Conservation (phyloP, 2,888 invertebrate species). For the Oxyteleia sp. region DNA sequence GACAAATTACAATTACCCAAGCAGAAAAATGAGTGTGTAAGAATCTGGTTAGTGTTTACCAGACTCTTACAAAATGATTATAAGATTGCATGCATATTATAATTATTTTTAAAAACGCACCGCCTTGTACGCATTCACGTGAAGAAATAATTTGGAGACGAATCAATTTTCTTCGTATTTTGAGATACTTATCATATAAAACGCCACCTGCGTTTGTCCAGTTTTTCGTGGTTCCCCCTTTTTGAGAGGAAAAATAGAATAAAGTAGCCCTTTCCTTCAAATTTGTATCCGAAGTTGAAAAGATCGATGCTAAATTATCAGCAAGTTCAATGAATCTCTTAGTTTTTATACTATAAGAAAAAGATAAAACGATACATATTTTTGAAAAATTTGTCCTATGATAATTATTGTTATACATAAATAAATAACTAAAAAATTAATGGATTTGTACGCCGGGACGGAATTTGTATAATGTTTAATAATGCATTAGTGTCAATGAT, state of each 20-base stretch:
- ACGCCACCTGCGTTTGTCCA: conserved; percentile 28
- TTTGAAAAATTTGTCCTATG: background rate
- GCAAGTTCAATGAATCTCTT: conserved; percentile 29
- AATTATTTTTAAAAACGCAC: conserved; percentile 12
- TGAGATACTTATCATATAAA: conserved; percentile 49
- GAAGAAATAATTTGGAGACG: conserved; percentile 31
- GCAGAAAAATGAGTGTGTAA: too few species aligned
- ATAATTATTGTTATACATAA: background rate
- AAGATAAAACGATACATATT: background rate
- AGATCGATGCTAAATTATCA: conserved; percentile 34
- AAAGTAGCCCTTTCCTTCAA: conserved; percentile 22
- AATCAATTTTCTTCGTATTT: conserved; percentile 32
- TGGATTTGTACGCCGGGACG: too few species aligned
- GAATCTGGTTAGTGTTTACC: too few species aligned
- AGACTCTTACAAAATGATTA: too few species aligned
- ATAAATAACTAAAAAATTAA: too few species aligned
- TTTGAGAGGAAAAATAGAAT: conserved; percentile 47
- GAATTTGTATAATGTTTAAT: too few species aligned
- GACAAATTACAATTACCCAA: too few species aligned
- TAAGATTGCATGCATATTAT: too few species aligned
- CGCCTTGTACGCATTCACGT: conserved; percentile 4
- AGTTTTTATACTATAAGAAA: conserved; percentile 34
- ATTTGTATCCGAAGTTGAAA: conserved; percentile 5
- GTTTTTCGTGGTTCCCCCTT: conserved; percentile 11
- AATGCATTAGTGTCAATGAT: background rate